These are phyloP conservation scores for Ernsta delagoae DNA, from an alignment of 2,888 invertebrate species.

Conservation along the genomic window DNA sequence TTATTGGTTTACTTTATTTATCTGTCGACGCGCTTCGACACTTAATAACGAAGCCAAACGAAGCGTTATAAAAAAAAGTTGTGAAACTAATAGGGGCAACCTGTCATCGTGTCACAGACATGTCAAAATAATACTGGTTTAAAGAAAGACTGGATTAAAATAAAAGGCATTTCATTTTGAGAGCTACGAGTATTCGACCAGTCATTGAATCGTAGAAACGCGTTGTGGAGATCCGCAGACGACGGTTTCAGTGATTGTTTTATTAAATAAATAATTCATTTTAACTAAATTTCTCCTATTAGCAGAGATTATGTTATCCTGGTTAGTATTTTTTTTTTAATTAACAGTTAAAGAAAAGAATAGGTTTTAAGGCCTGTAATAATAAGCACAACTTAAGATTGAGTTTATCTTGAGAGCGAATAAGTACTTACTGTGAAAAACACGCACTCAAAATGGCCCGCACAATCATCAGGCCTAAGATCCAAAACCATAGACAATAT, in stretches of 20 bases:
- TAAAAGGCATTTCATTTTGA: slow-evolving; percentile 70
- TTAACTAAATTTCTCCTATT: too few relatives aligned
- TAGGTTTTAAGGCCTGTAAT: too few relatives aligned
- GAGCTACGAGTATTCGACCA: slow-evolving; percentile 57
- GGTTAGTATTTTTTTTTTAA: too few relatives aligned
- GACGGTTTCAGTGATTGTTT: neutral
- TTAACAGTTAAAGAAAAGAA: too few relatives aligned
- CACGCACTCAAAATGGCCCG: too few relatives aligned
- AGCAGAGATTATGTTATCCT: too few relatives aligned
- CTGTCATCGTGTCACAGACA: slow-evolving; percentile 62
- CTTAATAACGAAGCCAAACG: neutral
- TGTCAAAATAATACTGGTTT: slow-evolving; percentile 67
- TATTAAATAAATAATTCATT: too few relatives aligned
- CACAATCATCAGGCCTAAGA: too few relatives aligned
- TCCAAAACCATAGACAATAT: too few relatives aligned
- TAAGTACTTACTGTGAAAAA: too few relatives aligned
- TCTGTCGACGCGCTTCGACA: neutral
- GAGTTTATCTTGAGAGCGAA: too few relatives aligned
- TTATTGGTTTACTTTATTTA: neutral
- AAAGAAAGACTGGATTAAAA: slow-evolving; percentile 64
- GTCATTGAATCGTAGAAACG: slow-evolving; percentile 55
- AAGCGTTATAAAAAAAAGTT: slow-evolving; percentile 20
- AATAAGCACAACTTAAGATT: too few relatives aligned
- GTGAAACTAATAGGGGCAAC: slow-evolving; percentile 52
- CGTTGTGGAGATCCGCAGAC: slow-evolving; percentile 33